phyloP scores from a whole-genome alignment of 2,888 invertebrate genomes.

The Candidula unifasciata region DNA sequence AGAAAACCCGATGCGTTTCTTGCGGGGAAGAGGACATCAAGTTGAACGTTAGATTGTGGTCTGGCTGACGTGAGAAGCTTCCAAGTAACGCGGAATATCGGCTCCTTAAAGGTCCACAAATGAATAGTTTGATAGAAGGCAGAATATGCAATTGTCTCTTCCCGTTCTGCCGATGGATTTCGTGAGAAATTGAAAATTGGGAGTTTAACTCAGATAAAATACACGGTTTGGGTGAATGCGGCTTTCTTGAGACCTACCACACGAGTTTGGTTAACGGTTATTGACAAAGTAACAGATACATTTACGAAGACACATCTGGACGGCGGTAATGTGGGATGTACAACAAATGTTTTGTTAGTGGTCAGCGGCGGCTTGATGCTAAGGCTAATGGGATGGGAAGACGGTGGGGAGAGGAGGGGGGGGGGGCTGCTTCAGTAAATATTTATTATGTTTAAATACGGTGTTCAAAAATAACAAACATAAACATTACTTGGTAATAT shows the following conservation, averaged over 20 bases:
- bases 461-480: too few species aligned
- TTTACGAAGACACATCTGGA: too few species aligned
- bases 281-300: background rate
- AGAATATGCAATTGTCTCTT: constrained; percentile 27
- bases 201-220: constrained; percentile 21
- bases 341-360: too few species aligned
- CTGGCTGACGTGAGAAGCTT: constrained; percentile 42
- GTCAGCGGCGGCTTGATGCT: too few species aligned
- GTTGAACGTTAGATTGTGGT: constrained; percentile 29
- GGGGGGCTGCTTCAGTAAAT: too few species aligned
- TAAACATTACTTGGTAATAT: too few species aligned
- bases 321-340: background rate
- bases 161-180: constrained; percentile 2
- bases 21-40: constrained; percentile 15
- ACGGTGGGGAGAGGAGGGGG: too few species aligned
- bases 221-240: background rate
- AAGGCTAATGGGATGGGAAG: too few species aligned
- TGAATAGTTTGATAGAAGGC: constrained; percentile 39
- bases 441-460: too few species aligned
- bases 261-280: background rate
- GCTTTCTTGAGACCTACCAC: background rate
- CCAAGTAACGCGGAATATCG: constrained; percentile 40
- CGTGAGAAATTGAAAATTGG: constrained; percentile 21
- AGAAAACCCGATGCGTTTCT: constrained; percentile 37
- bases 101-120: constrained; percentile 27